phyloP scores from a whole-genome alignment of 2,888 invertebrate species.

The Cryptosula pallasiana region DNA sequence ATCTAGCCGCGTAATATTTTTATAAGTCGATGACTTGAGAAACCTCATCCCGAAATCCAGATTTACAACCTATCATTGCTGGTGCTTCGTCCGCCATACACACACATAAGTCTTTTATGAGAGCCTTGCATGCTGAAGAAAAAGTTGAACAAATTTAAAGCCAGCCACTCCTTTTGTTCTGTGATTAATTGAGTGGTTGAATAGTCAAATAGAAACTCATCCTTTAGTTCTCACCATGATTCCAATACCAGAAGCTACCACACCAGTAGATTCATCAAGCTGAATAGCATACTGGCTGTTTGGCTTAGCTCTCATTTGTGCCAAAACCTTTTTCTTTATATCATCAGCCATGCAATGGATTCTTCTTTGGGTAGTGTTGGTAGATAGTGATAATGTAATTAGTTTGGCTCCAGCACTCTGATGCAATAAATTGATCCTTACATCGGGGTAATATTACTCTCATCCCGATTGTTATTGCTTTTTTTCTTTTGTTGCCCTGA shows the following conservation, averaged over 20 bases:
- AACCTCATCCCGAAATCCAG: background rate
- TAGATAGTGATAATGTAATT: background rate
- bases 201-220: background rate
- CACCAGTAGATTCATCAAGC: background rate
- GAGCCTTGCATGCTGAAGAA: background rate
- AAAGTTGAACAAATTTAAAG: background rate
- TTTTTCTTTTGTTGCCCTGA: background rate
- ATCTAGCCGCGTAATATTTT: background rate
- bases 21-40: background rate
- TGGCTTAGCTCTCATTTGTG: background rate
- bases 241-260: too few species aligned
- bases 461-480: background rate
- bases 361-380: background rate
- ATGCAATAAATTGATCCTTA: too few species aligned
- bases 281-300: background rate
- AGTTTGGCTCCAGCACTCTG: background rate
- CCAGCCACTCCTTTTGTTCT: background rate
- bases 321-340: background rate
- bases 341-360: background rate
- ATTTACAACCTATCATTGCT: background rate
- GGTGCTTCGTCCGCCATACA: background rate
- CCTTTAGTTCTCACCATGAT: too few species aligned
- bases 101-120: background rate
- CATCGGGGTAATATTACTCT: background rate
- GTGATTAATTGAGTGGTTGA: background rate